phyloP scores from a whole-genome alignment of 2,113 vertebrate genomes.

The Lutjanus erythropterus region DNA sequence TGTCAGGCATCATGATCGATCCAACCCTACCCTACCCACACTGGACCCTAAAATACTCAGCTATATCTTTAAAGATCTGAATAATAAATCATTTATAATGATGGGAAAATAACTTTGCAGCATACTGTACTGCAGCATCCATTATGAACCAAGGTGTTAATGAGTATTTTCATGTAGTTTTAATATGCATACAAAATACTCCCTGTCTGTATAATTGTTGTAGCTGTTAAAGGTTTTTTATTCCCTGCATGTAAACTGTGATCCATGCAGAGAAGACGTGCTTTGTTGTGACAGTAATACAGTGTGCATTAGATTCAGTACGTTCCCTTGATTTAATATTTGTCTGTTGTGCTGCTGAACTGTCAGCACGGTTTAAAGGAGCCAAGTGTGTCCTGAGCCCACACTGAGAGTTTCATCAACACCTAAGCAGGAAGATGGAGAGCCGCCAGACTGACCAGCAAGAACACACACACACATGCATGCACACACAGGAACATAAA shows the following conservation, averaged over 20 bases:
- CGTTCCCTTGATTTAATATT: neutral
- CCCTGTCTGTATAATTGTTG: too few species aligned
- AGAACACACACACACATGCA: slow-evolving; percentile 7
- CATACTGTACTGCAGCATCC: neutral
- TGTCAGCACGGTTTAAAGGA: neutral
- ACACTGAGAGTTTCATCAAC: slow-evolving; percentile 63
- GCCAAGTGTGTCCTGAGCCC: slow-evolving; percentile 50
- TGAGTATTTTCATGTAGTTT: neutral
- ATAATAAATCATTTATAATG: too few species aligned
- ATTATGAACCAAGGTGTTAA: too few species aligned
- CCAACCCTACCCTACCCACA: too few species aligned
- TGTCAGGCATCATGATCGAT: too few species aligned
- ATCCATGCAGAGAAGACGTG: neutral
- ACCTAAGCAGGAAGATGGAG: slow-evolving; percentile 60
- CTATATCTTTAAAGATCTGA: too few species aligned
- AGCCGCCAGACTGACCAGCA: slow-evolving; percentile 24
- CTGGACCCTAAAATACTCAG: too few species aligned
- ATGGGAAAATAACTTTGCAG: neutral
- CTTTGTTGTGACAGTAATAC: neutral
- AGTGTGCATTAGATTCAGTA: neutral
- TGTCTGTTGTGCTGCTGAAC: slow-evolving; percentile 7
- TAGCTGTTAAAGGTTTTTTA: too few species aligned
- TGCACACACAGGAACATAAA: slow-evolving; percentile 13
- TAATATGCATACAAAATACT: neutral
- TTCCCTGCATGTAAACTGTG: neutral